Percentiles rank a stretch among this genome's conserved stretches.
phyloP scores from a whole-genome alignment of 2,888 invertebrate genomes.

The Scrobipalpa atriplicella region DNA sequence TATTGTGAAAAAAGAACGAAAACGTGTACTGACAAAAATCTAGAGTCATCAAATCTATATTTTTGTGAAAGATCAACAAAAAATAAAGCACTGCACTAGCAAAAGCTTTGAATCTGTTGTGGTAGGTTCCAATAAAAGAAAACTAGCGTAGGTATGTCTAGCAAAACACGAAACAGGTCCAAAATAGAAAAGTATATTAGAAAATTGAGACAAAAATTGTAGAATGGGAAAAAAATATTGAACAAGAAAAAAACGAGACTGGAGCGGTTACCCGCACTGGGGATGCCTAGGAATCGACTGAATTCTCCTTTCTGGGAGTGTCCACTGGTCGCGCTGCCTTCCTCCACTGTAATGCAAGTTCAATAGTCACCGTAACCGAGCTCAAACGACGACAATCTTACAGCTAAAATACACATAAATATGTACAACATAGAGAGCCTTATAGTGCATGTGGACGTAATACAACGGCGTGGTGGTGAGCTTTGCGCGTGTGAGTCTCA shows the following conservation, averaged over 20 bases:
- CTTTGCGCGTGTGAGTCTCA: conserved; percentile 52
- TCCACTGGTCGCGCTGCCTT: conserved; percentile 72
- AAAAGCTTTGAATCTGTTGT: conserved; percentile 20
- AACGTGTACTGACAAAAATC: neutral
- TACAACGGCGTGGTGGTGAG: conserved; percentile 60
- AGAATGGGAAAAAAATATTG: conserved; percentile 39
- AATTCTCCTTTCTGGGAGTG: conserved; percentile 77
- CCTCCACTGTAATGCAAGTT: conserved; percentile 79
- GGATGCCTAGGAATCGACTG: conserved; percentile 87
- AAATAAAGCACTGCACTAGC: conserved; percentile 18
- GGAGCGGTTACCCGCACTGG: conserved; percentile 83
- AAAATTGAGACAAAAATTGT: conserved; percentile 42
- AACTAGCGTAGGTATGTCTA: neutral
- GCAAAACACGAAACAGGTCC: neutral
- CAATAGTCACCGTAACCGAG: conserved; percentile 40
- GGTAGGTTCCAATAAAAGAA: neutral
- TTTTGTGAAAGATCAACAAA: neutral
- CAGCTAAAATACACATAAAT: conserved; percentile 34
- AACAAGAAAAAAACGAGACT: conserved; percentile 52
- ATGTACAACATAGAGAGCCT: conserved; percentile 53
- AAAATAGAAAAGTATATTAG: conserved; percentile 47
- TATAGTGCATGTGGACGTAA: conserved; percentile 56
- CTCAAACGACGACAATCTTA: conserved; percentile 33
- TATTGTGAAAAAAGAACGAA: neutral
- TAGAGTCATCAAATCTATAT: neutral